Evolutionary conservation across 2,888 invertebrate species (phyloP).

Genomic region (Strigamia transsilvanica): DNA sequence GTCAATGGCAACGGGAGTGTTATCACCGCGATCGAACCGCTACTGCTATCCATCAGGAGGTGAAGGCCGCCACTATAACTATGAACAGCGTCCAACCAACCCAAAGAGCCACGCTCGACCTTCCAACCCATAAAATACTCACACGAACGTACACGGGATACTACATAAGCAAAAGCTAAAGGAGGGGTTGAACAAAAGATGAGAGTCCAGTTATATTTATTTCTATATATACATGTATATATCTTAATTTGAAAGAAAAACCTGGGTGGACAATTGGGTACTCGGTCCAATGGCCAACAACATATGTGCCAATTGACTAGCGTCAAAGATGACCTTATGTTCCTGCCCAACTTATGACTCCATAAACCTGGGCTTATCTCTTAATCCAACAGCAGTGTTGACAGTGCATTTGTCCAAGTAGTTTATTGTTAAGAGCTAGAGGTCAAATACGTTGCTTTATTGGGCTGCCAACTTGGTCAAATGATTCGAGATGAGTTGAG

Average conservation of each 20-base stretch:
- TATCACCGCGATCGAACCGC: conserved; percentile 26
- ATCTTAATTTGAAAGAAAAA: conserved; percentile 46
- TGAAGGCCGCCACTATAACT: conserved; percentile 38
- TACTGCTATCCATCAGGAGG: conserved; percentile 43
- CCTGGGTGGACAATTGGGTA: background rate
- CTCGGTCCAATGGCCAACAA: background rate
- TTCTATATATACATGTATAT: background rate
- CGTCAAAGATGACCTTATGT: conserved; percentile 28
- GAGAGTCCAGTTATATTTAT: conserved; percentile 13
- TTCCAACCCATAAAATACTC: conserved; percentile 28
- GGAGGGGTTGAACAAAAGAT: background rate
- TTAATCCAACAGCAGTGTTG: conserved; percentile 49
- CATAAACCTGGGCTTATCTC: conserved; percentile 45
- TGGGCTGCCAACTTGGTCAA: conserved; percentile 33
- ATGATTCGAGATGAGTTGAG: background rate
- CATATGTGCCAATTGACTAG: conserved; percentile 24
- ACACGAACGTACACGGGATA: background rate
- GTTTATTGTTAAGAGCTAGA: conserved; percentile 45
- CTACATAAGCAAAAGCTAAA: background rate
- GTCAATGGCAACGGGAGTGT: conserved; percentile 35
- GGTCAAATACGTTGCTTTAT: conserved; percentile 27
- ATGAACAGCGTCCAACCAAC: conserved; percentile 33
- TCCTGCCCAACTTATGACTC: conserved; percentile 32
- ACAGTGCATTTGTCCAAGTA: conserved; percentile 45
- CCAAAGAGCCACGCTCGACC: conserved; percentile 26